Base-by-base conservation (phyloP, 2,797 vertebrate species). In the Chaetophractus vellerosus region DNA sequence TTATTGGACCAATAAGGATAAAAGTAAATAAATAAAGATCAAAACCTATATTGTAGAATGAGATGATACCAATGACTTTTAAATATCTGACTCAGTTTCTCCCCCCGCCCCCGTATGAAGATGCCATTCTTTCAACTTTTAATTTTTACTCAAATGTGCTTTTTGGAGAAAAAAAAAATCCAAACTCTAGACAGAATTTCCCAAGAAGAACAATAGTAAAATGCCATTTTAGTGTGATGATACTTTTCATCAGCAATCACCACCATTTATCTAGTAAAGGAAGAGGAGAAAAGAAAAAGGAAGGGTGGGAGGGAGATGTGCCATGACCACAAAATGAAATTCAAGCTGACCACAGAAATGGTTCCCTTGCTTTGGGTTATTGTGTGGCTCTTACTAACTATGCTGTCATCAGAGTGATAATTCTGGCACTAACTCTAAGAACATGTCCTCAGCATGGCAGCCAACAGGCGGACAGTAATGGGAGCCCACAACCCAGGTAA, bases 351-450 rank as follows among this genome's bases (percentile, higher is more conserved):
- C 75, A 80, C 31, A 88, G 55, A 48, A 79, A 88, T 31, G n/a
- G 28, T 0, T 38, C 19, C 75, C 71, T 48, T 33, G 21, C 69
- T 55, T 28, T 33, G 38, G 91, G 88, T 96, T 92, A 96, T 38
- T 33, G 66, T 81, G 94, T 81, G 87, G 59, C 84, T 97, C 93
- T 97, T 96, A 96, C 63, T 72, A 94, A 97, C 98, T 92, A 97
- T 33, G 92, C 97, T 97, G 87, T 98, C 2, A 7, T n/a, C 93
- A 96, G n/a, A 93, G 66, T 33, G 83, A 88, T 61, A 92, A 96
- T 92, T 97, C 97, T 97, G 96, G 95, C 88, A 84, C 21, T 52
- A 97, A 94, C 69, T 91, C 5, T 82, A 78, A 97, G 95, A 96
- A 96, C 28, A 68, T 80, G 96, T 95, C 69, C 91, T 63, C 57